phyloP scores from a whole-genome alignment of 2,797 vertebrate genomes.

The Ptychobarbus kaznakovi region DNA sequence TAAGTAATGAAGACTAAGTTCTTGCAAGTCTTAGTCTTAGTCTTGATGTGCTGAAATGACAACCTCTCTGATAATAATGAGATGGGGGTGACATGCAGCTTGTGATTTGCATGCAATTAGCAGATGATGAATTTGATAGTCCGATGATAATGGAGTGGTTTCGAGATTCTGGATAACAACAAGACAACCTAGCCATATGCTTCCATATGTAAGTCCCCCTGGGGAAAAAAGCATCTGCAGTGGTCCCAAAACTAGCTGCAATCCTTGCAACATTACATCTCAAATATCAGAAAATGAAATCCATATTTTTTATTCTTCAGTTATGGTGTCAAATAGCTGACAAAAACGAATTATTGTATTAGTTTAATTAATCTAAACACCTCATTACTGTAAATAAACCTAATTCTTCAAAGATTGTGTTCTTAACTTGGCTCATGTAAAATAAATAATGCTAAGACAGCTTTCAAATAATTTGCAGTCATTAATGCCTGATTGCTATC shows the following conservation, averaged over 20 bases:
- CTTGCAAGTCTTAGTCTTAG: too few relatives aligned
- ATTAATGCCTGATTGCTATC: conserved; percentile 44
- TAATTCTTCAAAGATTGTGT: neutral
- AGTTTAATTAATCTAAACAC: neutral
- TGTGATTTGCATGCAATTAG: conserved; percentile 32
- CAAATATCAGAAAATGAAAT: neutral
- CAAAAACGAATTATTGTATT: neutral
- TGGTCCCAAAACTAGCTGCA: neutral
- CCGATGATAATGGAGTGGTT: conserved; percentile 2
- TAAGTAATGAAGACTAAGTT: too few relatives aligned
- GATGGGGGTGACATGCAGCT: conserved; percentile 8
- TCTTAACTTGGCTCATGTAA: conserved; percentile 12
- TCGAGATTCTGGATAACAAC: neutral
- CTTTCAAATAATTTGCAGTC: conserved; percentile 38
- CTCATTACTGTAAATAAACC: neutral
- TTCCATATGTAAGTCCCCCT: neutral
- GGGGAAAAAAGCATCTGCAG: neutral
- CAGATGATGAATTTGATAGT: conserved; percentile 29
- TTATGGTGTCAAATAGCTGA: neutral
- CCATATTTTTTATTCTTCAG: neutral
- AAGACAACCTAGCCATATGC: neutral
- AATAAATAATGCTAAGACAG: conserved; percentile 33
- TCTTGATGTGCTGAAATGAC: neutral
- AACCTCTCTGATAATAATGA: conserved; percentile 32
- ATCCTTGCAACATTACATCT: neutral